phyloP scores from a whole-genome alignment of 2,888 invertebrate species.

The Hofmannophila pseudospretella region DNA sequence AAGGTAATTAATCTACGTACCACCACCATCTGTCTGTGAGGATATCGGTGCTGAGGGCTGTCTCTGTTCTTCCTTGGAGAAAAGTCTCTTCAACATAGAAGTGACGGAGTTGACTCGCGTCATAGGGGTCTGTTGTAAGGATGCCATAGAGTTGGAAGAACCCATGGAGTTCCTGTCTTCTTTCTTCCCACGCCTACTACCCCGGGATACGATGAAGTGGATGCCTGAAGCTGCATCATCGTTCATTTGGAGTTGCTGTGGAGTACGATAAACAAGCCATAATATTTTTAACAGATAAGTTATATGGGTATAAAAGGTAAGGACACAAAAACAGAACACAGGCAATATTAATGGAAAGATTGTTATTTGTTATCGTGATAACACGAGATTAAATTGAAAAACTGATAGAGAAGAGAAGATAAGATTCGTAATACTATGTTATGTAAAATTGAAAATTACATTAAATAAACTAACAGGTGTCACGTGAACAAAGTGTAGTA shows the following conservation, averaged over 20 bases:
- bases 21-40: constrained; percentile 70
- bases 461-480: no score
- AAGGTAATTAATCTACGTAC: constrained; percentile 25
- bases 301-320: constrained; percentile 3
- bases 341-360: constrained; percentile 1
- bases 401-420: neutral
- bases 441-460: no score
- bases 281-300: constrained; percentile 3
- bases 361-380: constrained; percentile 1
- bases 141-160: constrained; percentile 73
- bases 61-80: constrained; percentile 84
- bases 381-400: neutral
- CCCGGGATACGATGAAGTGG: constrained; percentile 82
- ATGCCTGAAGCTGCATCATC: constrained; percentile 86
- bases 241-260: constrained; percentile 75
- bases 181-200: constrained; percentile 62
- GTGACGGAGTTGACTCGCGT: constrained; percentile 87
- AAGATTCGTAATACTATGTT: neutral
- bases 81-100: constrained; percentile 85
- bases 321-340: constrained; percentile 2
- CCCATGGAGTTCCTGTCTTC: constrained; percentile 69
- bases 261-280: constrained; percentile 2
- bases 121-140: constrained; percentile 81
- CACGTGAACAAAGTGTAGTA: no score
- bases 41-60: constrained; percentile 24